Percentiles rank a stretch among this genome's conserved stretches.
phyloP scores from a whole-genome alignment of 2,797 vertebrate species.

The Pseudocheirus occidentalis region DNA sequence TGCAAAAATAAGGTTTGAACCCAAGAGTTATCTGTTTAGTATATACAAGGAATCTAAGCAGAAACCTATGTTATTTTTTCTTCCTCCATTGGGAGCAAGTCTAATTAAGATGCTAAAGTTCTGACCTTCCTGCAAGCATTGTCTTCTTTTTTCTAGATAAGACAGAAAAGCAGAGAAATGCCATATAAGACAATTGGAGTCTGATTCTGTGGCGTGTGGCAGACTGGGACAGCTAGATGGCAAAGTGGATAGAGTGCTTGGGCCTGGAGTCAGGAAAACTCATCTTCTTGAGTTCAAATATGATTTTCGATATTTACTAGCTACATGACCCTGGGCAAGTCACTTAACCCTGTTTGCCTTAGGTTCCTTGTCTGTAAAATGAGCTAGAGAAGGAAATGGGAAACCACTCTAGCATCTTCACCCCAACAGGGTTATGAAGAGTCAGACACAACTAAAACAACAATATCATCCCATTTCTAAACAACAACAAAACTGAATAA shows the following conservation, averaged over 20 bases:
- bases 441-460: not conserved
- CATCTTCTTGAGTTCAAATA: not conserved
- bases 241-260: not conserved
- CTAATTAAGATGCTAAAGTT: constrained; percentile 33
- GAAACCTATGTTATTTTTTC: not conserved
- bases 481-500: not conserved
- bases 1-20: not conserved
- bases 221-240: not conserved
- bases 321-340: not conserved
- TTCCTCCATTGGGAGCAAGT: not conserved
- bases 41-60: not conserved
- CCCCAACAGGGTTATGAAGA: not conserved
- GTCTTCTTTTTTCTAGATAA: constrained; percentile 26
- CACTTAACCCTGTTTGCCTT: not conserved
- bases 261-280: not conserved
- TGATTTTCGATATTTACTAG: not conserved
- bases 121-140: constrained; percentile 44
- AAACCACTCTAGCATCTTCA: not conserved
- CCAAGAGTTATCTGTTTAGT: not conserved
- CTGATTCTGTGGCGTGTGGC: constrained; percentile 1
- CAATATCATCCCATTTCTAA: too few relatives aligned
- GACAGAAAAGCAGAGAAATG: constrained; percentile 37
- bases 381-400: not conserved
- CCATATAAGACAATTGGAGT: constrained; percentile 26
- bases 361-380: not conserved